Percentiles rank a stretch among this genome's conserved stretches.
These are phyloP conservation scores for Trichoplusia ni DNA, from an alignment of 1,140 invertebrate genomes.

Conservation along the genomic window DNA sequence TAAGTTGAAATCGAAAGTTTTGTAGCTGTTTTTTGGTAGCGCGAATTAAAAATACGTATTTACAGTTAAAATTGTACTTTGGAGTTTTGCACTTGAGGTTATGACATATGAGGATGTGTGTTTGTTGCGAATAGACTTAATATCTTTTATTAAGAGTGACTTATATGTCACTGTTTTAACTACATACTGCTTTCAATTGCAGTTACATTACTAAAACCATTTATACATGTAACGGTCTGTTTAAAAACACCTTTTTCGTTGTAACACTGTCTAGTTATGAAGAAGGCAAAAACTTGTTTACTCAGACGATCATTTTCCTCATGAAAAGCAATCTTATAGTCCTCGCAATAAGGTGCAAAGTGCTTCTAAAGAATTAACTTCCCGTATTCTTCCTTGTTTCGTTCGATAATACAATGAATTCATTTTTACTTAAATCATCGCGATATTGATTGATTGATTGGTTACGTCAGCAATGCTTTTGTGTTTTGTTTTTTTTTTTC, in stretches of 20 bases:
- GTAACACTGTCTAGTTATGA: constrained; percentile 40
- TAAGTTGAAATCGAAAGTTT: constrained; percentile 19
- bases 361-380: neutral
- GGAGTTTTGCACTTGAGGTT: too few species aligned
- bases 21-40: neutral
- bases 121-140: too few species aligned
- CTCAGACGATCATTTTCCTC: constrained; percentile 36
- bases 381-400: constrained; percentile 8
- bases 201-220: constrained; percentile 42
- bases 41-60: constrained; percentile 13
- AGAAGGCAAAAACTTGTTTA: constrained; percentile 45
- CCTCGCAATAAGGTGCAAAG: neutral
- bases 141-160: too few species aligned
- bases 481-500: constrained; percentile 24
- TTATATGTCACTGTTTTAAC: too few species aligned
- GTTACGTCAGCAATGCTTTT: constrained; percentile 10
- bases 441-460: constrained; percentile 6
- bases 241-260: constrained; percentile 43
- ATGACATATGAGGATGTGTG: too few species aligned
- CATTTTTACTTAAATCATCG: constrained; percentile 22
- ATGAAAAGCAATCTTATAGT: constrained; percentile 17
- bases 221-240: constrained; percentile 48
- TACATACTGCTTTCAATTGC: too few species aligned
- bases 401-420: neutral
- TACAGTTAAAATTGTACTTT: neutral